A percentile compares a stretch with the other conserved stretches of the same genome.
These are phyloP conservation scores for Petrolisthes cinctipes DNA, from an alignment of 2,888 invertebrate genomes.

Conservation along the genomic window DNA sequence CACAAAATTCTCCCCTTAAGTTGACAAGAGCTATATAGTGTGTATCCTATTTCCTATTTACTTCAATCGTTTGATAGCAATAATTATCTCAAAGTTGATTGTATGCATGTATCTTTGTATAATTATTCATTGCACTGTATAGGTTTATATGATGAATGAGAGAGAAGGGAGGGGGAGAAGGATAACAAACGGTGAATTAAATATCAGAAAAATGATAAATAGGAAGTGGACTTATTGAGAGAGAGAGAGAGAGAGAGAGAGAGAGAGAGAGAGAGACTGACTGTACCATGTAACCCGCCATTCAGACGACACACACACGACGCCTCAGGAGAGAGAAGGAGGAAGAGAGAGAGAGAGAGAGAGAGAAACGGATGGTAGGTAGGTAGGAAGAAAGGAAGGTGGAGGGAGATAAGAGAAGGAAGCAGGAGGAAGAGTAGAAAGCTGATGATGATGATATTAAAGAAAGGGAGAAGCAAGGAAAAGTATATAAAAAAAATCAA, in stretches of 20 bases:
- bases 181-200: background rate
- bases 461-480: constrained; percentile 14
- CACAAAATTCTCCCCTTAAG: no score
- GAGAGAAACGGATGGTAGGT: background rate
- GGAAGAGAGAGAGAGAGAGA: background rate
- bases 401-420: background rate
- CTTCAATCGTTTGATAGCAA: no score
- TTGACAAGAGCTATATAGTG: no score
- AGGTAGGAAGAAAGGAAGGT: background rate
- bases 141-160: background rate
- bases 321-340: background rate
- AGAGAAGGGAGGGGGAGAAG: background rate
- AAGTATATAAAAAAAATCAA: background rate
- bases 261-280: background rate
- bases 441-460: background rate
- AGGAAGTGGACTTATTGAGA: background rate
- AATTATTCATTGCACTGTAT: background rate
- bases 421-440: background rate
- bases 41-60: no score
- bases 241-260: background rate
- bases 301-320: background rate
- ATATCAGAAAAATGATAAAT: no score
- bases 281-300: background rate
- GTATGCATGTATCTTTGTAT: background rate
- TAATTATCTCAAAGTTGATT: background rate